Base-by-base conservation (phyloP, 2,797 vertebrate species). In the Acanthurus lineatus region DNA sequence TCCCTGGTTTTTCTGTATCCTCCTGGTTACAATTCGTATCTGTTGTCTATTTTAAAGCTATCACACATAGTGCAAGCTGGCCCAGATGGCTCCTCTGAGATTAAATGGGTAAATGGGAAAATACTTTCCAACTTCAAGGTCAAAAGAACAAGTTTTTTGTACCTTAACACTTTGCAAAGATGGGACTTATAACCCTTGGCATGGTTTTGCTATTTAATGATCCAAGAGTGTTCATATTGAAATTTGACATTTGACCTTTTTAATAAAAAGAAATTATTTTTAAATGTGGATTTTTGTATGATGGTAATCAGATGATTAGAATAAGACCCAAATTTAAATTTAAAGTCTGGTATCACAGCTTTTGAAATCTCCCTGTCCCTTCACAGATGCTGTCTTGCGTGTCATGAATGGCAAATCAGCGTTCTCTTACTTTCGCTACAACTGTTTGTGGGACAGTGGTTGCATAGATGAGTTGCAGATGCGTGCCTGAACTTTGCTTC, bases 31-130 rank as follows among this genome's bases (percentile, higher is more conserved):
- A 76, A 70, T 70, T 74, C 44, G 74, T 73, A 73, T 82, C 61
- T 81, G 28, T 67, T 59, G 63, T 66, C 20, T 45, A 25, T 82
- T 70, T 75, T 38, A 85, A 78, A 86, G 57, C 71, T 52, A 52
- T 71, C 54, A 53, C 28, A 45, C 56, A 45, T 32, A 54, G 25
- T 48, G 10, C 68, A 62, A 84, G 17, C 35, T 74, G 66, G 56
- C 73, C 60, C 25, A 32, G 58, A 85, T 78, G 25, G 69, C 57
- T 83, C 65, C 51, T 47, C 12, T 61, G 59, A 83, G 79, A 86
- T 86, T 77, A 84, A 88, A 87, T 58, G 49, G 60, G 49, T 79
- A 81, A 85, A 85, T 73, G 10, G 56, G 64, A 83, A 68, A 38
- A 73, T 83, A 48, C 16, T 73, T 48, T 68, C 10, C 64, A 59